These are phyloP conservation scores for Carposina sasakii DNA, from an alignment of 1,140 invertebrate species.

Conservation along the genomic window DNA sequence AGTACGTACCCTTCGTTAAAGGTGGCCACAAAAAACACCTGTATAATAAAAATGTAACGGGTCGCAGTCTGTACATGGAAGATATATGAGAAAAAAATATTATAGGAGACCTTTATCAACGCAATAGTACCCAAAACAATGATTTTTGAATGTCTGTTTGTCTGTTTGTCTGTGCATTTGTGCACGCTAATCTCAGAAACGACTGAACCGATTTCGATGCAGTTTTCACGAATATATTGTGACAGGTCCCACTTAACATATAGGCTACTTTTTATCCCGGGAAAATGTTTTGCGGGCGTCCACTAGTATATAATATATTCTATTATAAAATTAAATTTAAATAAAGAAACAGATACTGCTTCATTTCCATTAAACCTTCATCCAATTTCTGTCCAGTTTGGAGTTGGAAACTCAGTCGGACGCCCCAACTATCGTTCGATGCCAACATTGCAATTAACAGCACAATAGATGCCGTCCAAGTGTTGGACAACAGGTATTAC, in stretches of 20 bases:
- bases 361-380: neutral
- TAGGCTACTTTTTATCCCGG: neutral
- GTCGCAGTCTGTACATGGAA: no score
- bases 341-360: neutral
- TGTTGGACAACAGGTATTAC: slow-evolving; percentile 35
- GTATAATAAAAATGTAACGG: no score
- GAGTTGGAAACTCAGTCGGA: slow-evolving; percentile 55
- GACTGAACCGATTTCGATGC: no score
- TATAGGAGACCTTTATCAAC: no score
- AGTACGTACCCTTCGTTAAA: no score
- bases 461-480: slow-evolving; percentile 23
- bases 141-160: no score
- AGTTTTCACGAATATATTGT: neutral
- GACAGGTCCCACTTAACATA: neutral
- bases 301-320: neutral
- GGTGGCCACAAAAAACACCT: no score
- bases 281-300: neutral
- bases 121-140: no score
- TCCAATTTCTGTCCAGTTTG: slow-evolving; percentile 33
- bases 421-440: slow-evolving; percentile 21
- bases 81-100: no score
- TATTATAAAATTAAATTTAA: neutral
- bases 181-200: no score
- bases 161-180: no score
- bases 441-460: slow-evolving; percentile 26